Percentiles rank a stretch among this genome's conserved stretches.
These are phyloP conservation scores for Thumatha senex DNA, from an alignment of 2,888 invertebrate genomes.

Conservation along the genomic window DNA sequence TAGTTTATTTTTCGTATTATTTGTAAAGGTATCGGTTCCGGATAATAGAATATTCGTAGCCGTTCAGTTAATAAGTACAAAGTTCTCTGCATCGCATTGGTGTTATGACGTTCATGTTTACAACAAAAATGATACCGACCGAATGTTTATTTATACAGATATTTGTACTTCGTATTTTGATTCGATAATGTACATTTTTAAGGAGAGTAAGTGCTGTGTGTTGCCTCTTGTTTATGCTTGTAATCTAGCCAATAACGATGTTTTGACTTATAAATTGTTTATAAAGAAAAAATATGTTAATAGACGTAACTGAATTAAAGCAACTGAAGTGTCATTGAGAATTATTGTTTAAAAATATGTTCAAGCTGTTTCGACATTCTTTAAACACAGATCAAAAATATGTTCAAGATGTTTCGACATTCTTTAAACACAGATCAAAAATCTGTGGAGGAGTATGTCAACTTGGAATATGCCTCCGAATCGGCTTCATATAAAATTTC, in stretches of 20 bases:
- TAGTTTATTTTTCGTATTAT: slow-evolving; percentile 53
- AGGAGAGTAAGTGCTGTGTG: slow-evolving; percentile 42
- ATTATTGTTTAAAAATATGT: too few relatives aligned
- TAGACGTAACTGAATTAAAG: too few relatives aligned
- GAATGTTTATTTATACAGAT: slow-evolving; percentile 47
- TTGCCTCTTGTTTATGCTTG: slow-evolving; percentile 39
- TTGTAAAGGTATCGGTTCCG: slow-evolving; percentile 42
- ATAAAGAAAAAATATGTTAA: slow-evolving; percentile 12
- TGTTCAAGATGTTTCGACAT: too few relatives aligned
- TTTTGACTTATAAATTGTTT: slow-evolving; percentile 24
- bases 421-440: too few relatives aligned
- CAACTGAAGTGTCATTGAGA: too few relatives aligned
- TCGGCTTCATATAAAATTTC: too few relatives aligned
- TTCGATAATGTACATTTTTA: slow-evolving; percentile 41
- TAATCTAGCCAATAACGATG: slow-evolving; percentile 20
- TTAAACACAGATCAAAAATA: too few relatives aligned
- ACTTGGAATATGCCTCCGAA: too few relatives aligned
- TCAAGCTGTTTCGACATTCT: too few relatives aligned
- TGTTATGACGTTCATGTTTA: slow-evolving; percentile 62
- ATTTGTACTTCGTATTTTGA: slow-evolving; percentile 46
- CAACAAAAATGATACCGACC: slow-evolving; percentile 55
- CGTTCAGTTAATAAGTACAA: slow-evolving; percentile 56
- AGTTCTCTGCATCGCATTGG: slow-evolving; percentile 61
- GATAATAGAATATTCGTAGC: slow-evolving; percentile 49
- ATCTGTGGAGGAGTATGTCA: too few relatives aligned